Evolutionary conservation across 2,113 vertebrate species (phyloP), one percentile per base, ranked within the genome.

Genomic region (Hydrochoerus hydrochaeris): DNA sequence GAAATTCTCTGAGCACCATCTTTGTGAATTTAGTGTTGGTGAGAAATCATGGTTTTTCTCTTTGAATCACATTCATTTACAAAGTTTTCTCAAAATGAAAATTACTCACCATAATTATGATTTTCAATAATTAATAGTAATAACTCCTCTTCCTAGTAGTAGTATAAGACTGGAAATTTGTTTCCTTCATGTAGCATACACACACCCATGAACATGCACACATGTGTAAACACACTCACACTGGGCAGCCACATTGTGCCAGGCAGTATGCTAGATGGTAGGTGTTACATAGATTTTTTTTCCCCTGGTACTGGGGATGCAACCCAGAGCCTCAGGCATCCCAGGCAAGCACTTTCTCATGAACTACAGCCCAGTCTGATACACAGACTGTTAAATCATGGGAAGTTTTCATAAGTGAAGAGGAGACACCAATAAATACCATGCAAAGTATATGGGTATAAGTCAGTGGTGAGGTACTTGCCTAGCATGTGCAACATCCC

Each of bases 21-120:
- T 88, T 87, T 90, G 65, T 92, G 54, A 92, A 75, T 92, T 94
- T 84, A 67, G 49, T 75, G 10, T 63, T 95, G 81, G 14, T 69
- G 28, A 80, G 19, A 94, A 88, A 49, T 94, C 67, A 17, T 65
- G 4, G 58, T n/a, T 65, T 75, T 92, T 65, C 22, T 88, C 41
- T 62, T 65, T 87, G 67, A 46, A 28, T 91, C 63, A n/a, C 38
- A 82, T 65, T 85, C 17, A 84, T 67, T 78, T 85, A 7, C 41
- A 92, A 22, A 52, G 38, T 86, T 93, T 85, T 93, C 44, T 46
- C 65, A 91, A 92, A 75, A 20, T 89, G 82, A 93, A 85, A 88
- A 69, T 88, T 12, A 60, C 38, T 71, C n/a, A 75, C 11, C 10
- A 20, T 41, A 62, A 57, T 90, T 90, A 57, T 87, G 73, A 69